Evolutionary conservation across 2,888 invertebrate genomes (phyloP), one percentile per base, ranked within the genome.

Genomic region (Tanytarsus gracilentus): DNA sequence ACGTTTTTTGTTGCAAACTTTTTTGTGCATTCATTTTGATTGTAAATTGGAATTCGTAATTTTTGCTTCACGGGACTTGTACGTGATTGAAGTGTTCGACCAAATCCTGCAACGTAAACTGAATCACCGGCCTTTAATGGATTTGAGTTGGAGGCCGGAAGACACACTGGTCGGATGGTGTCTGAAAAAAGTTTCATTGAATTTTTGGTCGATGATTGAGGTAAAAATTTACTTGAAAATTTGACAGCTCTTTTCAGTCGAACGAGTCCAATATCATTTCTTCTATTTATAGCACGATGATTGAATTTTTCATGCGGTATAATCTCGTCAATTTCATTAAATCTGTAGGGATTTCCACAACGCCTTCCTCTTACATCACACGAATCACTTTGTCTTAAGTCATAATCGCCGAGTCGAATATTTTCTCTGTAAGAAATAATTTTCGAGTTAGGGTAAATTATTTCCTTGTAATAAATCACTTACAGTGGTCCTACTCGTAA

Each of bases 221-320:
- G 27, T 27, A 16, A 7, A 27, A 3, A 48, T 29, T 48, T 50
- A 60, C 60, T 7, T 3, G 25, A 36, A 33, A 23, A 60, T 9
- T 23, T 23, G 1, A 60, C 36, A 7, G 50, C 16, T 36, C 14
- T 21, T 18, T 36, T 60, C 4, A 60, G 30, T 36, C 60, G 18
- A 8, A 60, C 16, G 6, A 60, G 18, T 36, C 50, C 60, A 50
- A 60, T 60, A 21, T 60, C 60, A 36, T 60, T 23, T 36, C 50
- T 29, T 27, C 60, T 11, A 29, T 50, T 60, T n/a, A 33, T 33
- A 1, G 36, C 25, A n/a, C 60, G 23, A 9, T 30, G 50, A 49
- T 36, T 50, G 8, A 36, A 60, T n/a, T 48, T 49, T 48, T 60
- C 33, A 26, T 60, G 60, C 7, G 60, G 60, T 26, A 60, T 60